Percentiles rank a stretch among this genome's conserved stretches.
Conservation (phyloP, 2,113 vertebrate species). For the Fregetta grallaria region DNA sequence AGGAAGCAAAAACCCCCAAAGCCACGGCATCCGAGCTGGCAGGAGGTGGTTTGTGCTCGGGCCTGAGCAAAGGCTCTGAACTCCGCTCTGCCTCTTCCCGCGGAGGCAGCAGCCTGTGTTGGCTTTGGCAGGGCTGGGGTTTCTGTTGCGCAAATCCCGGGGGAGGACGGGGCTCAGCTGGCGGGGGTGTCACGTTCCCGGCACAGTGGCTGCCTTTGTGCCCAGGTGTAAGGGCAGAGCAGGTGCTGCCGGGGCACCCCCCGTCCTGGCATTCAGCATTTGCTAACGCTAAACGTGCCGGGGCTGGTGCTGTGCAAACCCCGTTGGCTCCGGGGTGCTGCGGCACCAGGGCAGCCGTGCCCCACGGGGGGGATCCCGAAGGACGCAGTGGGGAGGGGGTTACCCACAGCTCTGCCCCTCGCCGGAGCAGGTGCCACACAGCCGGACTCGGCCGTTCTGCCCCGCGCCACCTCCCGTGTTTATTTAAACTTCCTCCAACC, state of each 20-base stretch:
- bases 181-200: background rate
- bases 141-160: background rate
- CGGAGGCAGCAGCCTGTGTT: background rate
- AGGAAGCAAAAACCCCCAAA: slow-evolving; percentile 11
- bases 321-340: background rate
- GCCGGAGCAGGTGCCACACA: fast-evolving
- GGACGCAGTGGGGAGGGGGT: background rate
- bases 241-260: background rate
- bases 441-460: fast-evolving
- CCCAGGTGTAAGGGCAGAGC: background rate
- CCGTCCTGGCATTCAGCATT: fast-evolving
- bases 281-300: fast-evolving
- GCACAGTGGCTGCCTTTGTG: background rate
- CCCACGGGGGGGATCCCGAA: fast-evolving
- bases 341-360: fast-evolving
- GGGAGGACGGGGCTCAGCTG: background rate
- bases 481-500: background rate
- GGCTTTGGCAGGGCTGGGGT: background rate
- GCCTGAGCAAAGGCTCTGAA: background rate
- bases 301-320: fast-evolving
- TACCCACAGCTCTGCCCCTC: background rate
- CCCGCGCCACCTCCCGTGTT: fast-evolving
- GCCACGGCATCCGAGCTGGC: background rate
- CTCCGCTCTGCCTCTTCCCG: background rate
- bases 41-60: background rate